Evolutionary conservation across 1,140 invertebrate genomes (phyloP).

Genomic region (Hyposmocoma kahamanoa): DNA sequence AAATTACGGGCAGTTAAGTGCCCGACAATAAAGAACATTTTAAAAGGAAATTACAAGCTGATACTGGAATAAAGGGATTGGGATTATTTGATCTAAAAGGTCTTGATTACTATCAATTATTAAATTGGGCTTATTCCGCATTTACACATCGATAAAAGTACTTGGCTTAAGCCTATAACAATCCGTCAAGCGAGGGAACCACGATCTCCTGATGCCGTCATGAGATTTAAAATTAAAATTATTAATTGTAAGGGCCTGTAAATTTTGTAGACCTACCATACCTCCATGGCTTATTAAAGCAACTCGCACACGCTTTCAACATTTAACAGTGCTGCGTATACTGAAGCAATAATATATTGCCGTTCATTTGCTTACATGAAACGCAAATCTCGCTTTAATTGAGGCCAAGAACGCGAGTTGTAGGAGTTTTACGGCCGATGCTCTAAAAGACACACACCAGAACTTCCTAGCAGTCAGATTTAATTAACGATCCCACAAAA

Average conservation of each 20-base stretch:
- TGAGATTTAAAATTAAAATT: no score
- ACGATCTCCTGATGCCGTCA: no score
- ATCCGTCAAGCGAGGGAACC: no score
- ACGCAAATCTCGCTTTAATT: conserved; percentile 30
- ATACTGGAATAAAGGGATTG: no score
- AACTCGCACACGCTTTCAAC: conserved; percentile 26
- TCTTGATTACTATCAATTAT: no score
- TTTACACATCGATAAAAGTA: no score
- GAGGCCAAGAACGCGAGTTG: conserved; percentile 21
- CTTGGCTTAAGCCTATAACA: no score
- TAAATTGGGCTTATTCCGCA: no score
- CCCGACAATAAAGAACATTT: conserved; percentile 17
- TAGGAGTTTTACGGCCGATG: conserved; percentile 23
- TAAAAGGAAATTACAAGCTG: not conserved
- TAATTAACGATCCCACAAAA: conserved; percentile 13
- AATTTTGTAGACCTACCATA: no score
- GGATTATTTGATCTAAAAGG: no score
- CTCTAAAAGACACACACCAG: conserved; percentile 4
- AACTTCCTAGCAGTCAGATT: conserved; percentile 11
- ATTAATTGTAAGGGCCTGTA: no score
- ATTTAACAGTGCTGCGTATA: conserved; percentile 25
- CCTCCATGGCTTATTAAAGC: no score
- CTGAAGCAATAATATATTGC: conserved; percentile 30
- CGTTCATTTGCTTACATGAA: conserved; percentile 39
- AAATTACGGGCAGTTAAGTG: conserved; percentile 18